Evolutionary conservation across 2,888 invertebrate genomes (phyloP), one percentile per base, ranked within the genome.

Genomic region (Bugulina stolonifera): DNA sequence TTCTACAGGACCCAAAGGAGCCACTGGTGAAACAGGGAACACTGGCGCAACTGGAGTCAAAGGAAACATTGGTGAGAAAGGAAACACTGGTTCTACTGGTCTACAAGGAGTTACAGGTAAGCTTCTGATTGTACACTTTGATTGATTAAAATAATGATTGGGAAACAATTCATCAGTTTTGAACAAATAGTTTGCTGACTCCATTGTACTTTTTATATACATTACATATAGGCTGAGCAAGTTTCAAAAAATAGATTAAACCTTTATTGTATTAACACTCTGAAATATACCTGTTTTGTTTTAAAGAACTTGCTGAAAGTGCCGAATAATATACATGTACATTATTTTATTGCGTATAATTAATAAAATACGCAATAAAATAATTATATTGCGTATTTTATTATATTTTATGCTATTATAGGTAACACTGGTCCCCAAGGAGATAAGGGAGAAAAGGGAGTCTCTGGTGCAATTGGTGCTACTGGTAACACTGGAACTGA

Each of bases 381-480:
- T n/a, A n/a, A n/a, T n/a, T n/a, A n/a, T n/a, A n/a, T n/a, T n/a
- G n/a, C n/a, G n/a, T n/a, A n/a, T n/a, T n/a, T n/a, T n/a, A n/a
- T n/a, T n/a, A n/a, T n/a, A n/a, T n/a, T n/a, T n/a, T n/a, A 10
- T 43, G 5, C 73, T 43, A 1, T 2, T 23, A 35, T 35, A 29
- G 75, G 75, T 25, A 18, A 10, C 10, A 69, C 32, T n/a, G 74
- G 74, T 34, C 5, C 34, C 27, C 54, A 43, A 58, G 74, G 74
- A 69, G 14, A 22, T 23, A 57, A 72, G 14, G 74, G 74, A 27
- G 27, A 57, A 3, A 70, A 10, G 10, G 70, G 70, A 5, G 23
- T 25, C 27, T 10, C 29, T 34, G 70, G 70, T 27, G 27, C 70
- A 2, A 23, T 32, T 10, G 70, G 70, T 25, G 43, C 25, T 25